A percentile compares a stretch with the other conserved stretches of the same genome.
Conservation (phyloP, 2,888 invertebrate genomes). For the Tiliacea aurago region DNA sequence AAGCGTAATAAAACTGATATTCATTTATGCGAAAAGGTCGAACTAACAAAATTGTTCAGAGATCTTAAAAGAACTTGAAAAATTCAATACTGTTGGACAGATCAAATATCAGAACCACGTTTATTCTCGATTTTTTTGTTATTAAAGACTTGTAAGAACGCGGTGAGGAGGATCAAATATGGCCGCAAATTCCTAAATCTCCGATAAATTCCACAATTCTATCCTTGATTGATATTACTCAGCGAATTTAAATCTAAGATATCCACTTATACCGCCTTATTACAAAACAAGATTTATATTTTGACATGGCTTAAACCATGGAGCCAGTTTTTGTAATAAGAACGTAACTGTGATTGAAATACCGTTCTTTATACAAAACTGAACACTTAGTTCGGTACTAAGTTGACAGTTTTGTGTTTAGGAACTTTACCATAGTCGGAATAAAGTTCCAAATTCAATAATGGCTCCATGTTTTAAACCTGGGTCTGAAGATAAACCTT, state of each 20-base stretch:
- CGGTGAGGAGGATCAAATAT: background rate
- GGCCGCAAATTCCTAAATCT: background rate
- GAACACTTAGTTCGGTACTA: too few species aligned
- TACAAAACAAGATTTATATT: too few species aligned
- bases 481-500: too few species aligned
- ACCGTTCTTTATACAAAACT: too few species aligned
- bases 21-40: background rate
- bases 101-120: conserved; percentile 12
- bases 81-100: background rate
- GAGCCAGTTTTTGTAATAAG: too few species aligned
- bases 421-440: too few species aligned
- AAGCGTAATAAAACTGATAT: background rate
- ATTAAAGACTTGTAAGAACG: background rate
- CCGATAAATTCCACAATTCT: background rate
- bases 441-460: too few species aligned
- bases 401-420: too few species aligned
- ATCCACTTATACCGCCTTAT: too few species aligned
- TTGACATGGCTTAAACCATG: too few species aligned
- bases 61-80: background rate
- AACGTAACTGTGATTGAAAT: too few species aligned
- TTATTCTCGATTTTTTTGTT: background rate
- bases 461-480: too few species aligned
- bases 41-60: background rate
- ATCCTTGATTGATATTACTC: background rate
- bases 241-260: background rate